Evolutionary conservation across 2,888 invertebrate species (phyloP).

Genomic region (Drosophila meridiana): DNA sequence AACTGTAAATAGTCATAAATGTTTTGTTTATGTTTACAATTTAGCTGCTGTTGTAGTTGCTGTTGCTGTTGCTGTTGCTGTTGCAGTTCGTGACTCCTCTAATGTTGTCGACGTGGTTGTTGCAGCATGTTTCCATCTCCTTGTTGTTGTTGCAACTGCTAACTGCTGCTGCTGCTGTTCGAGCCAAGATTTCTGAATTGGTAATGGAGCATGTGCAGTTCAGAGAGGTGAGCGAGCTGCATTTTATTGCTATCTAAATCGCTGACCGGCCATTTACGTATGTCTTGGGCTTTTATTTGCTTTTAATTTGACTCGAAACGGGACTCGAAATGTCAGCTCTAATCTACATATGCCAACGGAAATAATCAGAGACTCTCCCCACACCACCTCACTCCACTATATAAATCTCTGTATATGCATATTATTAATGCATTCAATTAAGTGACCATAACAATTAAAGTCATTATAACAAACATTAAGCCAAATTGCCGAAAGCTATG

Average conservation of each 20-base stretch:
- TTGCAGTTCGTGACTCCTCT: conserved; percentile 75
- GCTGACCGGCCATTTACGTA: conserved; percentile 69
- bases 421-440: conserved; percentile 74
- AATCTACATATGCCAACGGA: conserved; percentile 63
- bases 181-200: conserved; percentile 73
- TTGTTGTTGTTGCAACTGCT: conserved; percentile 46
- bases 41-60: conserved; percentile 70
- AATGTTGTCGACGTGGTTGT: conserved; percentile 77
- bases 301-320: conserved; percentile 73
- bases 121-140: conserved; percentile 48
- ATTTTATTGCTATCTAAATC: conserved; percentile 78
- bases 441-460: conserved; percentile 68
- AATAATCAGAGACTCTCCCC: neutral
- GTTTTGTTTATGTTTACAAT: conserved; percentile 79
- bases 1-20: conserved; percentile 80
- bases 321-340: conserved; percentile 65
- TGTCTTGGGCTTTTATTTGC: conserved; percentile 69
- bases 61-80: conserved; percentile 60
- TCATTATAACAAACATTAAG: conserved; percentile 59
- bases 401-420: conserved; percentile 33
- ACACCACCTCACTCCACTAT: neutral
- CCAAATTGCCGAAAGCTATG: conserved; percentile 53
- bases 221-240: conserved; percentile 70
- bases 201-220: conserved; percentile 77
- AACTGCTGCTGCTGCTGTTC: conserved; percentile 48